Evolutionary conservation across 2,888 invertebrate genomes (phyloP).

Genomic region (Acanthosoma haemorrhoidale): DNA sequence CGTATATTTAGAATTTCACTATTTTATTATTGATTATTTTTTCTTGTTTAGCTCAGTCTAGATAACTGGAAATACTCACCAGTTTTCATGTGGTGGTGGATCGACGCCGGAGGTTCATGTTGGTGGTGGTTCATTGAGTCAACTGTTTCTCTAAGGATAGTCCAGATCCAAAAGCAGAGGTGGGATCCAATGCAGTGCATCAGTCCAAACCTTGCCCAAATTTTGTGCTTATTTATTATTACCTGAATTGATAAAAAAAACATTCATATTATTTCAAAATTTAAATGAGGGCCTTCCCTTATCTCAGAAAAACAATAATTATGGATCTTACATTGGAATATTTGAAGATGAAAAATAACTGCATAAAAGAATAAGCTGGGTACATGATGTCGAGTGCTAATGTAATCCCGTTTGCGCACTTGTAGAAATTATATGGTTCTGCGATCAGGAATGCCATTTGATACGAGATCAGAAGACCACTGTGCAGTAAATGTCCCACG

Average conservation of each 20-base stretch:
- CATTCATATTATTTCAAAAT: neutral
- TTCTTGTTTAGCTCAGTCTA: constrained; percentile 16
- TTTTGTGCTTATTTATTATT: constrained; percentile 54
- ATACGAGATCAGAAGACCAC: constrained; percentile 62
- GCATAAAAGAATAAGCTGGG: constrained; percentile 67
- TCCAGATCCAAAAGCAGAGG: constrained; percentile 74
- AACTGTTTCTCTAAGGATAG: constrained; percentile 67
- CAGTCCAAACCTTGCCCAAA: constrained; percentile 63
- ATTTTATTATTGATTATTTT: neutral
- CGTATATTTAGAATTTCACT: neutral
- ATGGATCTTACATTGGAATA: constrained; percentile 64
- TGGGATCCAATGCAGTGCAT: constrained; percentile 77
- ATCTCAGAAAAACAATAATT: neutral
- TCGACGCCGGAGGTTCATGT: constrained; percentile 40
- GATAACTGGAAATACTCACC: neutral
- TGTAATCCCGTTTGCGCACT: constrained; percentile 58
- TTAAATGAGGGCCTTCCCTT: too few relatives aligned
- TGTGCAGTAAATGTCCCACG: constrained; percentile 70
- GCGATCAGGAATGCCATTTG: constrained; percentile 58
- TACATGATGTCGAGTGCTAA: constrained; percentile 63
- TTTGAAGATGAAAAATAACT: constrained; percentile 74
- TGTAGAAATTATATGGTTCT: constrained; percentile 53
- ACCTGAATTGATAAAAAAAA: constrained; percentile 48
- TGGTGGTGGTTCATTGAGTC: constrained; percentile 55
- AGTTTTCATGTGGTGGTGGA: constrained; percentile 30